Conservation (phyloP, 2,797 vertebrate genomes). For the Channa striata region DNA sequence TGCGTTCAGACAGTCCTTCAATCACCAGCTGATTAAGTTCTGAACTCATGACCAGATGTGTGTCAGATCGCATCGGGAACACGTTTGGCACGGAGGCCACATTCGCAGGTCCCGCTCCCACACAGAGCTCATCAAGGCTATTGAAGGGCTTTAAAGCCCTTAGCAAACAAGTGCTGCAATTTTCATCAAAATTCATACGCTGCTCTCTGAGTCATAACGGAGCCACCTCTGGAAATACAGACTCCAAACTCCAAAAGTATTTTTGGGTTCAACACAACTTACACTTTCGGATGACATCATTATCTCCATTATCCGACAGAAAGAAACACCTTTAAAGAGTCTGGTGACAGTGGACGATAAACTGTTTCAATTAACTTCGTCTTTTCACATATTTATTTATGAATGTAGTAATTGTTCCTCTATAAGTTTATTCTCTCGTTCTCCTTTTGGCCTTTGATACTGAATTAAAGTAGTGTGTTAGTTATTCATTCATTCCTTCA, state of each 20-base stretch:
- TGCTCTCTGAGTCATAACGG: slow-evolving; percentile 21
- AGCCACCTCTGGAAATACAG: slow-evolving; percentile 1
- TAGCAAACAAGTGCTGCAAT: slow-evolving; percentile 36
- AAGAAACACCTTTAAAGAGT: neutral
- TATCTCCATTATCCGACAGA: neutral
- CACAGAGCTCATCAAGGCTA: neutral
- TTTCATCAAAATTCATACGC: slow-evolving; percentile 32
- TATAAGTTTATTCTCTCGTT: too few relatives aligned
- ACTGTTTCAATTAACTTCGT: too few relatives aligned
- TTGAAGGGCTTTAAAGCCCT: slow-evolving; percentile 30
- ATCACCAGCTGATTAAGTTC: neutral
- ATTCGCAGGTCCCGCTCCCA: neutral
- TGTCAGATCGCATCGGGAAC: too few relatives aligned
- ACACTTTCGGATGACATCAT: neutral
- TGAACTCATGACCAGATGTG: neutral
- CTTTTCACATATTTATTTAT: too few relatives aligned
- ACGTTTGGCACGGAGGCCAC: neutral
- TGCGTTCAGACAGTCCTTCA: neutral
- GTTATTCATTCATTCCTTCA: too few relatives aligned
- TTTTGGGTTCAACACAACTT: slow-evolving; percentile 4
- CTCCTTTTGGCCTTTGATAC: too few relatives aligned
- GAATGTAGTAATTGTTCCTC: too few relatives aligned
- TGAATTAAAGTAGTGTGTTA: too few relatives aligned
- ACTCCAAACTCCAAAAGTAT: neutral
- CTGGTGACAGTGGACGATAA: neutral